These are phyloP conservation scores for Pipistrellus pygmaeus DNA, from an alignment of 2,797 vertebrate species.

Conservation along the genomic window DNA sequence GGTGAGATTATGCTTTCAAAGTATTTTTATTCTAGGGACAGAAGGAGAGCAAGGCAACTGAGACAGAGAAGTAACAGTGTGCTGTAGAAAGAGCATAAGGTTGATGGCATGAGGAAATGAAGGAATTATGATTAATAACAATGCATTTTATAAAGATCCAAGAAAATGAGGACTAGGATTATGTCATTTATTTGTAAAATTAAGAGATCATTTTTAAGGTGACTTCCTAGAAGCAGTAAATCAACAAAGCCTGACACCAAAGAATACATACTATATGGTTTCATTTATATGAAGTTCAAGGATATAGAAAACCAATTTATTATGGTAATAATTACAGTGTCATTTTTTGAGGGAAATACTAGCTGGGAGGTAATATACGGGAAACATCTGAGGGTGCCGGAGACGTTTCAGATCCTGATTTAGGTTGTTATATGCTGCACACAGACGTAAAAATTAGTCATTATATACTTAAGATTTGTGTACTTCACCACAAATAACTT, in stretches of 20 bases:
- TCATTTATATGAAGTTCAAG: background rate
- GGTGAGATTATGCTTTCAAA: background rate
- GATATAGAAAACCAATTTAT: background rate
- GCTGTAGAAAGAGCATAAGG: background rate
- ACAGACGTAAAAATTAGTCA: background rate
- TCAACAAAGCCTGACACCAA: background rate
- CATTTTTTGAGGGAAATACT: background rate
- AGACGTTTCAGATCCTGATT: background rate
- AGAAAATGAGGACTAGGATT: background rate
- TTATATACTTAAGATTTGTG: background rate
- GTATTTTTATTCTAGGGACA: background rate
- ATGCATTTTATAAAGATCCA: background rate
- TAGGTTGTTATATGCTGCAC: background rate
- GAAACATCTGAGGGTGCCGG: background rate
- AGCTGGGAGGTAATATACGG: background rate
- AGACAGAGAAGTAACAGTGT: background rate
- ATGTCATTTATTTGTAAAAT: conserved; percentile 21
- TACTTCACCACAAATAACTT: background rate
- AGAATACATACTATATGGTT: background rate
- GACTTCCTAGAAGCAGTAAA: background rate
- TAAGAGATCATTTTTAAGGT: background rate
- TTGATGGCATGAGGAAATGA: background rate
- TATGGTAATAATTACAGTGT: background rate
- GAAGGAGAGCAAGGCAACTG: background rate
- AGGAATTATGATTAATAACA: background rate